Conservation (phyloP, 2,888 invertebrate genomes). For the Troglohyphantes excavatus region DNA sequence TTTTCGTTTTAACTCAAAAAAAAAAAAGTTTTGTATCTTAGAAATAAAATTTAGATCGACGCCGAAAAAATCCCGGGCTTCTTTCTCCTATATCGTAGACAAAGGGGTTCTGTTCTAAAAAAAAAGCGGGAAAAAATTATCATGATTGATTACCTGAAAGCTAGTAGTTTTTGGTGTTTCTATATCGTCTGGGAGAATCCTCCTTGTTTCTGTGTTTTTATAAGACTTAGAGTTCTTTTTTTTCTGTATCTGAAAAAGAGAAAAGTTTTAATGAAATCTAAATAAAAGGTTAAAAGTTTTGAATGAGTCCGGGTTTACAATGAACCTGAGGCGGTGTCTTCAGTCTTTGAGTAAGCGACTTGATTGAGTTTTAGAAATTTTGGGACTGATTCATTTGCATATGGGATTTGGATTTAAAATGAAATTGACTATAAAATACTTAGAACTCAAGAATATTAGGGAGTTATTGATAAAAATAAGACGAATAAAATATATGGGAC, state of each 20-base stretch:
- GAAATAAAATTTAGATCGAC: slow-evolving; percentile 51
- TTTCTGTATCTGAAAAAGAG: not conserved
- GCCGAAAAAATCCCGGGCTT: slow-evolving; percentile 32
- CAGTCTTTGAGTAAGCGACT: slow-evolving; percentile 16
- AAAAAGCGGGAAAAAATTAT: slow-evolving; percentile 53
- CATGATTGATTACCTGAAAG: slow-evolving; percentile 62
- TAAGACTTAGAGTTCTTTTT: not conserved
- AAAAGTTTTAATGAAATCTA: slow-evolving; percentile 63
- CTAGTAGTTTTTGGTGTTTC: slow-evolving; percentile 10
- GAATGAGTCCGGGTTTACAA: not conserved
- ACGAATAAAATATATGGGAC: no score
- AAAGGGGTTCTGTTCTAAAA: slow-evolving; percentile 32
- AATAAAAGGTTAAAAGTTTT: slow-evolving; percentile 47
- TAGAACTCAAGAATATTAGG: no score
- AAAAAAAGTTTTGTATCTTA: slow-evolving; percentile 32
- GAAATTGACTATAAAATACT: not conserved
- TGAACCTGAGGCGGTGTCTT: not conserved
- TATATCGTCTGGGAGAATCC: slow-evolving; percentile 7
- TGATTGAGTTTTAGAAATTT: not conserved
- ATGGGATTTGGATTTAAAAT: not conserved
- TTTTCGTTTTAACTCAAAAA: slow-evolving; percentile 19
- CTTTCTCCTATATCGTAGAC: slow-evolving; percentile 2
- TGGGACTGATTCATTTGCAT: not conserved
- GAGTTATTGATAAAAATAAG: no score
- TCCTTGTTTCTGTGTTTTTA: slow-evolving; percentile 8